Evolutionary conservation across 2,113 vertebrate genomes (phyloP), one percentile per base, ranked within the genome.

Genomic region (Psilopsiagon aymara): DNA sequence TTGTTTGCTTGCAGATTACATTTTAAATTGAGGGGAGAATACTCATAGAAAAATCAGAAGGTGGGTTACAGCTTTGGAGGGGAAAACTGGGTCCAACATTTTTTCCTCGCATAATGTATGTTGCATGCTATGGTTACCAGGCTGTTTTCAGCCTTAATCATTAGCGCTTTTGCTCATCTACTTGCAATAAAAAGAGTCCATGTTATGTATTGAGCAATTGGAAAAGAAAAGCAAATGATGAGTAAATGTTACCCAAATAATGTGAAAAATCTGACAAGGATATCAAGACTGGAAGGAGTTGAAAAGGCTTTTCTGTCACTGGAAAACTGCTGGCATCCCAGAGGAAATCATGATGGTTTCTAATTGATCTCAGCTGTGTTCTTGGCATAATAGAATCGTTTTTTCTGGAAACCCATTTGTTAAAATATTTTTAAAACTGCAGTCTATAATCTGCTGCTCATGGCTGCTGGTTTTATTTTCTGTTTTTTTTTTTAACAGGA

Each of bases 311-410:
- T 90, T 94, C 69, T 19, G 23, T 94, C 51, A 71, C 62, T 95
- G 69, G 73, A 88, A 91, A 90, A 74, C 80, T 88, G 68, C 79
- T 93, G 91, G 57, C 28, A 43, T 71, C 70, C 70, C 68, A 86
- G 91, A 92, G 90, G 86, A 93, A 94, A 88, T 95, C 59, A 19
- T 57, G 33, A 17, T 82, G 55, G n/a, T 66, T 95, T 96, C 68
- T 63, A 59, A 94, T 96, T 82, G 29, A 68, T 91, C 79, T 52
- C 39, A 53, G 1, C 75, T 29, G 52, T 80, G 63, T 94, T 96
- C 29, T 82, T 90, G 62, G 33, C 67, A 41, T 55, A 93, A 83
- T 66, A 29, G 23, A 74, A 81, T 93, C 0, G 0, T 66, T 88
- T 49, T 49, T 90, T 75, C 91, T 91, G 24, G 52, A 94, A 71